Evolutionary conservation across 2,113 vertebrate species (phyloP).

Genomic region (Pluvialis apricaria): DNA sequence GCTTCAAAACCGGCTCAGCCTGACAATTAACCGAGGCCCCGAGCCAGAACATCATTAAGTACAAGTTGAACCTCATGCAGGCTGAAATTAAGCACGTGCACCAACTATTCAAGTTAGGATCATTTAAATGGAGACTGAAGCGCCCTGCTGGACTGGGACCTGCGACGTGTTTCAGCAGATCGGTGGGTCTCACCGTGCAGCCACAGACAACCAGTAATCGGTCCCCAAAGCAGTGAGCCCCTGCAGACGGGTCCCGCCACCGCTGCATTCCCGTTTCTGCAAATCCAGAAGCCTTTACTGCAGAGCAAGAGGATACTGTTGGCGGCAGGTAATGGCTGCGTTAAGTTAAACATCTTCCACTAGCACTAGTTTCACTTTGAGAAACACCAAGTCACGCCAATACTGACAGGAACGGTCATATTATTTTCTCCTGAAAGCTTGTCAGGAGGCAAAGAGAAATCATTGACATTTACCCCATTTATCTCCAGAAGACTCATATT

Average conservation of each 20-base stretch:
- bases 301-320: neutral
- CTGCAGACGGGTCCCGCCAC: fast-evolving
- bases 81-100: neutral
- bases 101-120: neutral
- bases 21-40: neutral
- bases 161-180: neutral
- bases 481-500: neutral
- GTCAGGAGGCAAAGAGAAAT: neutral
- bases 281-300: neutral
- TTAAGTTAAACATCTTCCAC: neutral
- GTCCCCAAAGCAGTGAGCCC: neutral
- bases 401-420: neutral
- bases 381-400: neutral
- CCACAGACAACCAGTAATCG: neutral
- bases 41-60: neutral
- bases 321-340: neutral
- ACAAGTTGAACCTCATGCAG: neutral
- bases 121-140: neutral
- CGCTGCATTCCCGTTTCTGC: fast-evolving
- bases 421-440: neutral
- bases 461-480: neutral
- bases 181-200: fast-evolving
- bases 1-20: neutral
- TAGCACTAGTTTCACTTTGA: neutral
- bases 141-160: neutral